phyloP scores from a whole-genome alignment of 2,113 vertebrate species.

The Python bivittatus region DNA sequence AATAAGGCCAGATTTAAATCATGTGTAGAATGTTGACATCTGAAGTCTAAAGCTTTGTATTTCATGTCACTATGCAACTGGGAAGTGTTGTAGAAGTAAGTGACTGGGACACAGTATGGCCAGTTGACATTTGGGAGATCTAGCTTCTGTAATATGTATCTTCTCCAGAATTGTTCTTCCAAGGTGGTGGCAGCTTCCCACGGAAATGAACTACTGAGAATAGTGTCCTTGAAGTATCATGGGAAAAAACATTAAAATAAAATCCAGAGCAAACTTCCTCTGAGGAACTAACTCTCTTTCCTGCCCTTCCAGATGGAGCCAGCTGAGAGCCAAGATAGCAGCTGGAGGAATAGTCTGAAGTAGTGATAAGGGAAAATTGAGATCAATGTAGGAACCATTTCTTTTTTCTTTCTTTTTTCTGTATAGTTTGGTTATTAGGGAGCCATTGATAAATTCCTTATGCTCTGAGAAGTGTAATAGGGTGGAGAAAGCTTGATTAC shows the following conservation, averaged over 20 bases:
- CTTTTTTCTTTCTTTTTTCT: not conserved
- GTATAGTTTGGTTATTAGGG: not conserved
- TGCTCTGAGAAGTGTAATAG: not conserved
- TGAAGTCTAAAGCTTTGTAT: not conserved
- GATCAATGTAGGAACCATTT: not conserved
- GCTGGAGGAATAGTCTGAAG: constrained; percentile 4
- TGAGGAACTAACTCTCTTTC: constrained; percentile 27
- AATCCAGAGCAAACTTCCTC: constrained; percentile 15
- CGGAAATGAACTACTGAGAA: not conserved
- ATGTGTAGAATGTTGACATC: not conserved
- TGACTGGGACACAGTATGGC: not conserved
- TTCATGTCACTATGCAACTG: no score
- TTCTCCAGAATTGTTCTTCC: not conserved
- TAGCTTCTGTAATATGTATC: not conserved
- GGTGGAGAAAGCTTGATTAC: not conserved
- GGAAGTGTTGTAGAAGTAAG: not conserved
- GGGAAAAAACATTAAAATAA: constrained; percentile 1
- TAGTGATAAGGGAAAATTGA: not conserved
- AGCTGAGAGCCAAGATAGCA: constrained; percentile 24
- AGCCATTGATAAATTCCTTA: not conserved
- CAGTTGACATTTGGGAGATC: not conserved
- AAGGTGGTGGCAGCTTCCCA: not conserved
- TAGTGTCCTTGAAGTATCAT: not conserved
- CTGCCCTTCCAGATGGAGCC: constrained; percentile 32
- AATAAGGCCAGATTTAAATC: not conserved